Evolutionary conservation across 2,113 vertebrate species (phyloP).

Genomic region (Pelodiscus sinensis): DNA sequence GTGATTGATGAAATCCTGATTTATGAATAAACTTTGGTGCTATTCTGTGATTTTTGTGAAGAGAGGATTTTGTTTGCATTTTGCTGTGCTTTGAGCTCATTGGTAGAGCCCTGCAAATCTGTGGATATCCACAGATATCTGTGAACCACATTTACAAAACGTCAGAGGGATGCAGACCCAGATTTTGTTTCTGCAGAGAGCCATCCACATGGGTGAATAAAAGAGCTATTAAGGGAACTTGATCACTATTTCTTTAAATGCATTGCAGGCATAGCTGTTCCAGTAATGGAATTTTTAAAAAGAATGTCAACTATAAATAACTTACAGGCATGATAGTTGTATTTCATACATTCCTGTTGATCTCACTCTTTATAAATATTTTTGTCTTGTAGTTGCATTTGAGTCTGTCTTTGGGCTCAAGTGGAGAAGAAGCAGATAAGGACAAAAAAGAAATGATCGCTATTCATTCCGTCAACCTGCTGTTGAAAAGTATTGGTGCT

Average conservation of each 20-base stretch:
- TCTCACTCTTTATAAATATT: neutral
- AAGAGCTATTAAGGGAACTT: neutral
- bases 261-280: neutral
- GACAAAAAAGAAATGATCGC: constrained; percentile 83
- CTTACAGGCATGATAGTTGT: neutral
- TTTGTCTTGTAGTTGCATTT: constrained; percentile 87
- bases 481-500: constrained; percentile 96
- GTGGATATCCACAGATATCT: too few species aligned
- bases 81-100: neutral
- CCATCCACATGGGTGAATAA: neutral
- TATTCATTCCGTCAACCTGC: constrained; percentile 90
- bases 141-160: too few species aligned
- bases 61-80: neutral
- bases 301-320: neutral
- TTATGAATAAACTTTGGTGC: neutral
- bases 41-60: neutral
- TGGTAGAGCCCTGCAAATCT: too few species aligned
- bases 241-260: neutral
- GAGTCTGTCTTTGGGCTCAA: constrained; percentile 91
- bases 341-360: neutral
- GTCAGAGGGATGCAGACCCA: too few species aligned
- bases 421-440: constrained; percentile 82
- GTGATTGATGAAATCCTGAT: neutral
- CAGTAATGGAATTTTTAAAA: neutral
- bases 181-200: neutral